phyloP scores from a whole-genome alignment of 92 coral and sea anemone genomes.

The Meandrina meandrites region DNA sequence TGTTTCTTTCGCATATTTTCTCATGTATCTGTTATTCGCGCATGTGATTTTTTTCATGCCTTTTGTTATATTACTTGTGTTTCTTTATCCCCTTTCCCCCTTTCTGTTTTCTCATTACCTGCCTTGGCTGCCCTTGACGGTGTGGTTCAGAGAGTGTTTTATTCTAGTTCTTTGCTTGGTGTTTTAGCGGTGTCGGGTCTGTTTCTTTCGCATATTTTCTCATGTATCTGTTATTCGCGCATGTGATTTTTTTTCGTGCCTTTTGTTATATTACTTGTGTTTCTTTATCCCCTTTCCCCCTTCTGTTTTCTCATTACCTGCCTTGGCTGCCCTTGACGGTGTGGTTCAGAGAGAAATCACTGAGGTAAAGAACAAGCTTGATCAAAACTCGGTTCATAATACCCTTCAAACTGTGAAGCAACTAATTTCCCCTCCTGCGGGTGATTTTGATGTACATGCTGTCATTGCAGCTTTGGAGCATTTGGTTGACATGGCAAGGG shows the following conservation, averaged over 20 bases:
- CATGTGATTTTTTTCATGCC: background rate
- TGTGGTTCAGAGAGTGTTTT: background rate
- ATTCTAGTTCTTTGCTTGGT: background rate
- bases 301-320: background rate
- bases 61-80: background rate
- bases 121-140: background rate
- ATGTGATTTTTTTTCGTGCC: background rate
- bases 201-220: background rate
- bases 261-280: background rate
- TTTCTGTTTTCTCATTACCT: background rate
- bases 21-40: background rate
- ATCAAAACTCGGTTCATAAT: background rate
- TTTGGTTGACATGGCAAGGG: background rate
- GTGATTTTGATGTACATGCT: background rate
- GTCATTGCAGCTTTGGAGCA: background rate
- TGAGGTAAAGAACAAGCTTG: background rate
- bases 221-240: background rate
- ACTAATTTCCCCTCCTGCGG: background rate
- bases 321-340: background rate
- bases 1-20: background rate
- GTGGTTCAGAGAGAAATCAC: background rate
- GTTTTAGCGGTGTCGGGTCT: background rate
- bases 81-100: background rate
- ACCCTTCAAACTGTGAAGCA: background rate
- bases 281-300: background rate